These are phyloP conservation scores for Metellina segmentata DNA, from an alignment of 2,888 invertebrate genomes.

Conservation along the genomic window DNA sequence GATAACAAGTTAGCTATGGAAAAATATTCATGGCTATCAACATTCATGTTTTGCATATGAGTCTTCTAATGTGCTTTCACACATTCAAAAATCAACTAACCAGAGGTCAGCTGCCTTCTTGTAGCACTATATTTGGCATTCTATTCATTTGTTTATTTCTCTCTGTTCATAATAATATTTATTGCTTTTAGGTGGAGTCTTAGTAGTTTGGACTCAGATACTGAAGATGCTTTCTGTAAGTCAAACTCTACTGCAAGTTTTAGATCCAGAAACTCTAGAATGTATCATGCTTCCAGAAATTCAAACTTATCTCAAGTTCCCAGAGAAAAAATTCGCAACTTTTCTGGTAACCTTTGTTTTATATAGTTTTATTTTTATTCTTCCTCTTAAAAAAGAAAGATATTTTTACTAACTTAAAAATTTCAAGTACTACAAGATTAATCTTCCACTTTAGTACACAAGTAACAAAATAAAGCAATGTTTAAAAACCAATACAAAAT, in stretches of 20 bases:
- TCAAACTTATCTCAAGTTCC: slow-evolving; percentile 50
- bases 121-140: neutral
- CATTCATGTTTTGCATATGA: neutral
- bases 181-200: slow-evolving; percentile 85
- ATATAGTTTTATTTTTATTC: neutral
- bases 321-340: slow-evolving; percentile 52
- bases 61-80: neutral
- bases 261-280: slow-evolving; percentile 53
- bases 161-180: neutral
- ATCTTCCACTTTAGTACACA: no score
- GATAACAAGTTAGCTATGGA: neutral
- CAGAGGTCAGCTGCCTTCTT: no score
- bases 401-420: no score
- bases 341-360: slow-evolving; percentile 50
- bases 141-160: neutral
- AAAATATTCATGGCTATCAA: no score
- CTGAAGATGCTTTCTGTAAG: slow-evolving; percentile 85
- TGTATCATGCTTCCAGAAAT: slow-evolving; percentile 54
- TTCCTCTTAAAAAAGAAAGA: neutral
- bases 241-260: slow-evolving; percentile 75
- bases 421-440: no score
- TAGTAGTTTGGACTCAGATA: slow-evolving; percentile 92
- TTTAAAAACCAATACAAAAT: no score
- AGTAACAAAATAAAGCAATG: no score
- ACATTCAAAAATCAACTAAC: neutral